These are phyloP conservation scores for Melierax canorus DNA, from an alignment of 2,113 vertebrate species.

Conservation along the genomic window DNA sequence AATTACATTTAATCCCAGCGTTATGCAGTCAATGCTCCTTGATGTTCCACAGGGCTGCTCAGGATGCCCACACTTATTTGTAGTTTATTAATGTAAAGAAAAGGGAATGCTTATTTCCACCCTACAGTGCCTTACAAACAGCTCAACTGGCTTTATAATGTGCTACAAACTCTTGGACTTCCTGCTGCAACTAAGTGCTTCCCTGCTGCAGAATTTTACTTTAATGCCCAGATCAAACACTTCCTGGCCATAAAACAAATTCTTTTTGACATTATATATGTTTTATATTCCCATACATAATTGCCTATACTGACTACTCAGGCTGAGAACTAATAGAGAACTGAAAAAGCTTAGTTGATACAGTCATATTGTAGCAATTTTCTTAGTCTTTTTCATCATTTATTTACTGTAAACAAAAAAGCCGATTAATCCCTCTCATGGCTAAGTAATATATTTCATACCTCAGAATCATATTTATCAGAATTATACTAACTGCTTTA, in stretches of 20 bases:
- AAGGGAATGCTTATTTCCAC: constrained; percentile 1
- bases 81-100: not conserved
- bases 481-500: not conserved
- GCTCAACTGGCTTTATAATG: not conserved
- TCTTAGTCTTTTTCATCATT: constrained; percentile 34
- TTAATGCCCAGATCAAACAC: constrained; percentile 57
- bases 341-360: not conserved
- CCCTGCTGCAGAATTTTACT: not conserved
- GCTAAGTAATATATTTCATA: not conserved
- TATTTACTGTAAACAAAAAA: constrained; percentile 27
- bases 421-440: not conserved
- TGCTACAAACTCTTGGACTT: not conserved
- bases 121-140: not conserved
- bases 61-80: not conserved
- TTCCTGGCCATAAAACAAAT: constrained; percentile 17
- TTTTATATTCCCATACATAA: constrained; percentile 20
- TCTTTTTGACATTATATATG: not conserved
- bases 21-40: not conserved
- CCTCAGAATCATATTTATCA: not conserved
- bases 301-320: not conserved
- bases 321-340: not conserved
- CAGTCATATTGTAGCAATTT: constrained; percentile 10
- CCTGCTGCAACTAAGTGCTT: constrained; percentile 37
- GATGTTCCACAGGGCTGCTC: not conserved
- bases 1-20: not conserved